Percentiles rank a stretch among this genome's conserved stretches.
Evolutionary conservation across 2,113 vertebrate species (phyloP).

Genomic region (Oncorhynchus clarkii): DNA sequence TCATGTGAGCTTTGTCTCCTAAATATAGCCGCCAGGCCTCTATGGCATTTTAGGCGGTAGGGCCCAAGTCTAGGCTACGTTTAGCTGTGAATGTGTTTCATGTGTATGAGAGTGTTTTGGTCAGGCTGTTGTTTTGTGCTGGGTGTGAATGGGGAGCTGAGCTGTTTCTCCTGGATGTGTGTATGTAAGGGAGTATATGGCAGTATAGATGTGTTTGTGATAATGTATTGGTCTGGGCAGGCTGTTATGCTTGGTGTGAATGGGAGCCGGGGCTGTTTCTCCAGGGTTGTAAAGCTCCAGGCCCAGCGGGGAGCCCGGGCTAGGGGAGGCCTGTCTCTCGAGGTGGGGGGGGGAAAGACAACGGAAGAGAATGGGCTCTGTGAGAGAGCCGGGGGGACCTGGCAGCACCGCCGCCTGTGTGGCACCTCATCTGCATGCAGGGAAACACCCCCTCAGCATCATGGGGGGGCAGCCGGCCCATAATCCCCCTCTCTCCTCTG

Average conservation of each 20-base stretch:
- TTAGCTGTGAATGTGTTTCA: no score
- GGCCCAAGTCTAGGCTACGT: no score
- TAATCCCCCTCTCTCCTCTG: slow-evolving; percentile 66
- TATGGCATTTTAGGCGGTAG: no score
- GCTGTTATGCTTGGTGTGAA: slow-evolving; percentile 58
- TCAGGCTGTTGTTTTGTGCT: neutral
- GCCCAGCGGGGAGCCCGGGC: slow-evolving; percentile 88
- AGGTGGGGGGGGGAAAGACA: neutral
- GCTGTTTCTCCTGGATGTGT: neutral
- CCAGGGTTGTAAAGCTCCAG: slow-evolving; percentile 81
- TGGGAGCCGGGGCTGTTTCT: slow-evolving; percentile 73
- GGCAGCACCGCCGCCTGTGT: slow-evolving; percentile 79
- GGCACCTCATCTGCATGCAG: slow-evolving; percentile 97
- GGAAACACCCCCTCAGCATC: slow-evolving; percentile 84
- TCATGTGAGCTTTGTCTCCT: no score
- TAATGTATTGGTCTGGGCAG: slow-evolving; percentile 38
- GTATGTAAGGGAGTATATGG: neutral
- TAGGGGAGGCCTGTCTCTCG: slow-evolving; percentile 57
- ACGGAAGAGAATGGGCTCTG: slow-evolving; percentile 84
- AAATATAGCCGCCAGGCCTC: neutral
- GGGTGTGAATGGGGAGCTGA: no score
- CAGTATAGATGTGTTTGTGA: neutral
- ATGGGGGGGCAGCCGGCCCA: slow-evolving; percentile 74
- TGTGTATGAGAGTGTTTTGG: neutral
- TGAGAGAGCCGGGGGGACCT: slow-evolving; percentile 84